phyloP scores from a whole-genome alignment of 2,113 vertebrate species.

The Chionomys nivalis region DNA sequence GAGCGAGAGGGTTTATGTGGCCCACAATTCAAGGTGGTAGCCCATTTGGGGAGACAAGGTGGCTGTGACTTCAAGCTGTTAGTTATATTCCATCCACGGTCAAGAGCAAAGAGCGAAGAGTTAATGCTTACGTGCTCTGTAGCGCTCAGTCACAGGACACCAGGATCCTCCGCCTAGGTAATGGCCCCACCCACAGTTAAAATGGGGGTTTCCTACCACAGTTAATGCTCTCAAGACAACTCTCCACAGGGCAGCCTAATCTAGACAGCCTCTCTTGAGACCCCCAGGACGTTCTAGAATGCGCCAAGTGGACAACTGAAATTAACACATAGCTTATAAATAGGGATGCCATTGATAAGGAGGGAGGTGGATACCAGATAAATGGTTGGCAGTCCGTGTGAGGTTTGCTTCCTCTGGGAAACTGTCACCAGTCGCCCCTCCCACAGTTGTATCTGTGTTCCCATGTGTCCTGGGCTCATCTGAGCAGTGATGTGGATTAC shows the following conservation, averaged over 20 bases:
- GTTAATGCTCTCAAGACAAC: not conserved
- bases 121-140: no score
- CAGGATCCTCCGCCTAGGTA: not conserved
- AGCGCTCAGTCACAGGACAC: accelerated
- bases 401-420: not conserved
- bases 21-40: not conserved
- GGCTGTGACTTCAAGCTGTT: not conserved
- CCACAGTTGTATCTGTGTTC: not conserved
- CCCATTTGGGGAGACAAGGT: not conserved
- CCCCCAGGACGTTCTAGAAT: not conserved
- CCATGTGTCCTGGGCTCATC: accelerated
- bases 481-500: not conserved
- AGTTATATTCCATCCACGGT: no score
- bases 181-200: not conserved
- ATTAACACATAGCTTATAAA: not conserved
- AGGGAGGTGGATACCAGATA: not conserved
- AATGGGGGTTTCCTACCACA: no score
- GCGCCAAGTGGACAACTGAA: not conserved
- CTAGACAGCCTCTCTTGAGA: not conserved
- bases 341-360: not conserved
- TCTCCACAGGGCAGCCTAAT: not conserved
- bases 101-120: no score
- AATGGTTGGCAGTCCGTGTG: not conserved
- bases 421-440: not conserved
- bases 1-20: not conserved